phyloP scores from a whole-genome alignment of 2,113 vertebrate genomes.

The Cinclus cinclus region DNA sequence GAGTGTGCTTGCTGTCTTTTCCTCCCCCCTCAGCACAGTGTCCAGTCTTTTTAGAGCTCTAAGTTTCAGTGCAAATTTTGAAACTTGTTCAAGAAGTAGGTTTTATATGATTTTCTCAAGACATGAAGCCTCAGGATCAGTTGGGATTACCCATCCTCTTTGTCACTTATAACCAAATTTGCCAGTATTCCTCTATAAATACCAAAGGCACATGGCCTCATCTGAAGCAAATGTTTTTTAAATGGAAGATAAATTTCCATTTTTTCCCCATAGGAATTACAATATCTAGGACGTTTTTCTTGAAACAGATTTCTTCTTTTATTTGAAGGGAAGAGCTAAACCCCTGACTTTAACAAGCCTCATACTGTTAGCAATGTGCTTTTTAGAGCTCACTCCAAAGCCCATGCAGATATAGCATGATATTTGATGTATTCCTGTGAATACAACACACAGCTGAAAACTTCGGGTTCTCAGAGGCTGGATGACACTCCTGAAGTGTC shows the following conservation, averaged over 20 bases:
- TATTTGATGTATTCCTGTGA: not conserved
- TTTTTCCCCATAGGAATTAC: not conserved
- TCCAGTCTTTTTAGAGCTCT: not conserved
- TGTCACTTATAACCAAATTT: not conserved
- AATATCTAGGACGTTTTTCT: not conserved
- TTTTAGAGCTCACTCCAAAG: not conserved
- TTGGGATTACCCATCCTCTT: not conserved
- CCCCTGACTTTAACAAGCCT: not conserved
- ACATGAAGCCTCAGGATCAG: not conserved
- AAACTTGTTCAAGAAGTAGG: not conserved
- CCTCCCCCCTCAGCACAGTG: not conserved
- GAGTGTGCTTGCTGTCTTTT: not conserved
- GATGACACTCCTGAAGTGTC: not conserved
- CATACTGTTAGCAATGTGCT: not conserved
- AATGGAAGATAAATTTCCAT: not conserved
- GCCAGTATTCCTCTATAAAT: not conserved
- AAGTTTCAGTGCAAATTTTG: not conserved
- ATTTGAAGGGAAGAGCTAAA: not conserved
- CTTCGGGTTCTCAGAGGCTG: not conserved
- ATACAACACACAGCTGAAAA: not conserved
- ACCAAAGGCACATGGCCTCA: not conserved
- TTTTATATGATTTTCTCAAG: constrained; percentile 21
- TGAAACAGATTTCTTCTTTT: not conserved
- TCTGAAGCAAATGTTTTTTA: not conserved
- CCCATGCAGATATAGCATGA: fast-evolving